Evolutionary conservation across 2,888 invertebrate species (phyloP).

Genomic region (Patella depressa): DNA sequence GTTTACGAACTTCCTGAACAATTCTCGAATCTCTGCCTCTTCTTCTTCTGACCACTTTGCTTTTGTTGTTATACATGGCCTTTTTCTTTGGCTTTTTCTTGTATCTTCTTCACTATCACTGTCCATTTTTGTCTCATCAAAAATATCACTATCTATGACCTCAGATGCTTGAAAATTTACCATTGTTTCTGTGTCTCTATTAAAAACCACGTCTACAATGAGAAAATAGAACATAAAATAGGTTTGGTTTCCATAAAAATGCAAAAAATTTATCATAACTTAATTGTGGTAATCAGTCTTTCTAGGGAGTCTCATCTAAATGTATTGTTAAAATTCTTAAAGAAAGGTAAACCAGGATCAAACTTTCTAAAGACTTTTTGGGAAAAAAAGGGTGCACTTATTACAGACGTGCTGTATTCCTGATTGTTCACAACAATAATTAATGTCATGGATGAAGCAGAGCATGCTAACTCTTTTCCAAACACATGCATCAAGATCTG

Average conservation of each 20-base stretch:
- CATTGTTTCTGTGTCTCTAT: neutral
- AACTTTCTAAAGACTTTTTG: neutral
- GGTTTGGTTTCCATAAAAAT: neutral
- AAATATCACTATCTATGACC: neutral
- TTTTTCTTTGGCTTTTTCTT: neutral
- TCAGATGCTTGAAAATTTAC: neutral
- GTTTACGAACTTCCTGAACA: too few species aligned
- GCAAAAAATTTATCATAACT: neutral
- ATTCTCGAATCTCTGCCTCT: too few species aligned
- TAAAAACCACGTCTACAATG: neutral
- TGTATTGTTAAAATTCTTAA: too few species aligned
- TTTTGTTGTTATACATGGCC: neutral
- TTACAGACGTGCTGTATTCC: neutral
- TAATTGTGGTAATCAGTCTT: neutral
- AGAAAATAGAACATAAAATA: neutral
- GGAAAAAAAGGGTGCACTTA: neutral
- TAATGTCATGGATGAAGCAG: neutral
- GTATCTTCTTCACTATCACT: neutral
- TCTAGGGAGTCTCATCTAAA: too few species aligned
- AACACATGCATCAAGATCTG: neutral
- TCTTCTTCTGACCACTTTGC: too few species aligned
- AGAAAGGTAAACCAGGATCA: too few species aligned
- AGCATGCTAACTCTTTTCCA: neutral
- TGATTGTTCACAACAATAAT: constrained; percentile 1
- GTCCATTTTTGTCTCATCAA: constrained; percentile 1